These are phyloP conservation scores for Napeogenes sylphis DNA, from an alignment of 2,888 invertebrate genomes.

Conservation along the genomic window DNA sequence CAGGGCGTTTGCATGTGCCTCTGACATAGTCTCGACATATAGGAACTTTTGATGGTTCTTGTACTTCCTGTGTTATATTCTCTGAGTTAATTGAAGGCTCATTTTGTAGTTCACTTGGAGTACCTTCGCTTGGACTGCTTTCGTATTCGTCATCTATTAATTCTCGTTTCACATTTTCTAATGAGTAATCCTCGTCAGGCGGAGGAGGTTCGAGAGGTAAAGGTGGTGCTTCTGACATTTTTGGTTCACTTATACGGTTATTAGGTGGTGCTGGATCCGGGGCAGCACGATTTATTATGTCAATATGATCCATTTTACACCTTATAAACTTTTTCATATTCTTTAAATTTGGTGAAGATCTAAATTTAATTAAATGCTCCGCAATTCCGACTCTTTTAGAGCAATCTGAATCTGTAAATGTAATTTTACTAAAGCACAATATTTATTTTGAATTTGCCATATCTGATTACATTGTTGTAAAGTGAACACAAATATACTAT, in stretches of 20 bases:
- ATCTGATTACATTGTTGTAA: background rate
- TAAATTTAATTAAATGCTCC: constrained; percentile 49
- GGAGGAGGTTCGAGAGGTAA: constrained; percentile 36
- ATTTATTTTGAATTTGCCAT: background rate
- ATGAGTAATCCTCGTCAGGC: constrained; percentile 21
- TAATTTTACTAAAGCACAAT: background rate
- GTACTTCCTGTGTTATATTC: constrained; percentile 1
- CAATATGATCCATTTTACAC: constrained; percentile 45
- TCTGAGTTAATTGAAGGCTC: background rate
- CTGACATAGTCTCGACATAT: constrained; percentile 59
- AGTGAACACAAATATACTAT: too few species aligned
- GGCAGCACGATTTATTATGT: constrained; percentile 30
- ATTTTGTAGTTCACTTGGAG: constrained; percentile 7
- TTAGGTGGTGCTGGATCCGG: constrained; percentile 15
- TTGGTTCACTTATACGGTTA: constrained; percentile 5
- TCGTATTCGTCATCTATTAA: constrained; percentile 27
- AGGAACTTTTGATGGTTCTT: constrained; percentile 18
- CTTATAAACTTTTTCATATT: constrained; percentile 61
- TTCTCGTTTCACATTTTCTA: constrained; percentile 30
- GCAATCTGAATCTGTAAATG: constrained; percentile 29
- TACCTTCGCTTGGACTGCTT: background rate
- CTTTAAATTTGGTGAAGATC: constrained; percentile 56
- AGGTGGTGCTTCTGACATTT: constrained; percentile 29
- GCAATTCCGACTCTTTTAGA: constrained; percentile 39
- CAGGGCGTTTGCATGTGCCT: constrained; percentile 47